Evolutionary conservation across 2,888 invertebrate genomes (phyloP).

Genomic region (Orthosia gothica): DNA sequence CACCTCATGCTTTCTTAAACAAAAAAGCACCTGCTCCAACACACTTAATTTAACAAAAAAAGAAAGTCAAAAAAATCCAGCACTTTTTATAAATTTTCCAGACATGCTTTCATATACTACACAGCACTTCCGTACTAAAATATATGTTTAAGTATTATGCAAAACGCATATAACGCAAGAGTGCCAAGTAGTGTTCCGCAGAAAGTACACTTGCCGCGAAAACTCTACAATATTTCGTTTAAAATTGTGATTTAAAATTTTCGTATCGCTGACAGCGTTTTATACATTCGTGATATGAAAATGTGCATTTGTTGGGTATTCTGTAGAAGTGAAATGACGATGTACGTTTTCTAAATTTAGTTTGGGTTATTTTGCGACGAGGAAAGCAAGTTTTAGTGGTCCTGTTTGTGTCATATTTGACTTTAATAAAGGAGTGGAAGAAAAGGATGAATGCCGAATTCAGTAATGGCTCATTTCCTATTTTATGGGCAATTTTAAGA

Average conservation of each 20-base stretch:
- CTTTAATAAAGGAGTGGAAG: not conserved
- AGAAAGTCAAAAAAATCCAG: slow-evolving; percentile 37
- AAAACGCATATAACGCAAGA: slow-evolving; percentile 80
- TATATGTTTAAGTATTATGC: slow-evolving; percentile 80
- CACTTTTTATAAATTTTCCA: slow-evolving; percentile 67
- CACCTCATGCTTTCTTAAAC: not conserved
- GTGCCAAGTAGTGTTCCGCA: slow-evolving; percentile 80
- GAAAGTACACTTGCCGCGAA: slow-evolving; percentile 69
- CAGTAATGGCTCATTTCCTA: not conserved
- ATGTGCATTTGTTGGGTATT: slow-evolving; percentile 35
- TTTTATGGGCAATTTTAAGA: too few relatives aligned
- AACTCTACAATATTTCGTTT: slow-evolving; percentile 66
- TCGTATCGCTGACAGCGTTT: slow-evolving; percentile 57
- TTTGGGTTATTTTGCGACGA: not conserved
- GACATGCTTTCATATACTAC: slow-evolving; percentile 65
- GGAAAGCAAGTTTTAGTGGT: not conserved
- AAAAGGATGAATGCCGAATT: not conserved
- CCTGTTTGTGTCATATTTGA: not conserved
- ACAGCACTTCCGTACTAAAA: slow-evolving; percentile 72
- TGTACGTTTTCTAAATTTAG: slow-evolving; percentile 27
- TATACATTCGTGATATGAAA: slow-evolving; percentile 36
- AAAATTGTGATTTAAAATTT: slow-evolving; percentile 64
- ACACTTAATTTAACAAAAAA: slow-evolving; percentile 36
- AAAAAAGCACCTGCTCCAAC: slow-evolving; percentile 27
- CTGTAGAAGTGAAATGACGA: slow-evolving; percentile 32